Evolutionary conservation across 1,140 invertebrate species (phyloP).

Genomic region (Agrilus planipennis): DNA sequence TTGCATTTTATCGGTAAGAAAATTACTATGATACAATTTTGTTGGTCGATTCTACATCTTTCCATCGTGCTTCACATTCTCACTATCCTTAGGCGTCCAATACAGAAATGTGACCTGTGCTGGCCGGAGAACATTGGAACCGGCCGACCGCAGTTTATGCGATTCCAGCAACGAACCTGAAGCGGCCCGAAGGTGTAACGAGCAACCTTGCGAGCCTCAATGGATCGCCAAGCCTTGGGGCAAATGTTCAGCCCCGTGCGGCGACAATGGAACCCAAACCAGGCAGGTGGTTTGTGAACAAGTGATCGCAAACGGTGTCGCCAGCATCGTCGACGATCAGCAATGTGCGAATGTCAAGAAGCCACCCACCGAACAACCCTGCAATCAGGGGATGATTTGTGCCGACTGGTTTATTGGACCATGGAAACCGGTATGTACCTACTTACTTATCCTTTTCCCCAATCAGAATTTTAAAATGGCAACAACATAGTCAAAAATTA

Average conservation of each 20-base stretch:
- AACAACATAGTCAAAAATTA: no score
- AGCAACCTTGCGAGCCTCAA: slow-evolving; percentile 65
- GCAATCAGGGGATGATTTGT: slow-evolving; percentile 65
- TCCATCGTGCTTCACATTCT: no score
- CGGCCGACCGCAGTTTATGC: slow-evolving; percentile 64
- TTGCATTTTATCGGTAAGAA: no score
- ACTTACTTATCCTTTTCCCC: no score
- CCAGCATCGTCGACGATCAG: slow-evolving; percentile 56
- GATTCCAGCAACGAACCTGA: slow-evolving; percentile 57
- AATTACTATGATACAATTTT: no score
- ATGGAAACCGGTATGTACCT: slow-evolving; percentile 66
- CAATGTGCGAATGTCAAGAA: slow-evolving; percentile 57
- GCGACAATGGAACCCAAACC: slow-evolving; percentile 56
- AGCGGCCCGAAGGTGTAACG: slow-evolving; percentile 57
- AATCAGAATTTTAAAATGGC: no score
- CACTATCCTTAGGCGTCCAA: slow-evolving; percentile 55
- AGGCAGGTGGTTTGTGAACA: slow-evolving; percentile 68
- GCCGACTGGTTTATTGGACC: slow-evolving; percentile 73
- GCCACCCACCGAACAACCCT: slow-evolving; percentile 59
- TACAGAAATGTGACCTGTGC: slow-evolving; percentile 60
- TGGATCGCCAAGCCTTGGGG: slow-evolving; percentile 77
- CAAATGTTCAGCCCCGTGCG: slow-evolving; percentile 71
- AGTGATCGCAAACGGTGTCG: slow-evolving; percentile 48
- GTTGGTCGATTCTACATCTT: no score
- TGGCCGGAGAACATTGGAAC: slow-evolving; percentile 49